phyloP scores from a whole-genome alignment of 2,797 vertebrate genomes.

The Sarcoramphus papa region DNA sequence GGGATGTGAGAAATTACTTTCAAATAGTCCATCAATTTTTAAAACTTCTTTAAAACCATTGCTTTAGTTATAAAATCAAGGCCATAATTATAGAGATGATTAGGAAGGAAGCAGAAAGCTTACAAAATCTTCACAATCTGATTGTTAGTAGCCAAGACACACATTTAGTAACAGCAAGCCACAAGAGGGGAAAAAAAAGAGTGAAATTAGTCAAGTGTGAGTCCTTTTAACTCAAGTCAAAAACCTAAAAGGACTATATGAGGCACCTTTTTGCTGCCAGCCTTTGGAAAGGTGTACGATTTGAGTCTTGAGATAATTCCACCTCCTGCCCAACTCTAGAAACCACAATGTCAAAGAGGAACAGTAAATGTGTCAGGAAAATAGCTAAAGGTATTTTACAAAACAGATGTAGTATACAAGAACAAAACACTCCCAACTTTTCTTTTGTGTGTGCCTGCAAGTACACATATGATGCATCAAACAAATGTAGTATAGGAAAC shows the following conservation, averaged over 20 bases:
- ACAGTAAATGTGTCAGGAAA: slow-evolving; percentile 63
- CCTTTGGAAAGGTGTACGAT: slow-evolving; percentile 83
- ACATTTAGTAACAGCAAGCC: slow-evolving; percentile 29
- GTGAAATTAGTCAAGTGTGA: not conserved
- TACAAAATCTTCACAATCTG: not conserved
- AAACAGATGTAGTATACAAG: not conserved
- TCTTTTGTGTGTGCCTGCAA: not conserved
- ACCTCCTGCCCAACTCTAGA: slow-evolving; percentile 82
- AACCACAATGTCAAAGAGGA: slow-evolving; percentile 84
- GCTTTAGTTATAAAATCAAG: slow-evolving; percentile 1
- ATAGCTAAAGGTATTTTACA: not conserved
- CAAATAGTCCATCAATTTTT: not conserved
- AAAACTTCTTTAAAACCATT: not conserved
- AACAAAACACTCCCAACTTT: not conserved
- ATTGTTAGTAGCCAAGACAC: slow-evolving; percentile 62
- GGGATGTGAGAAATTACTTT: not conserved
- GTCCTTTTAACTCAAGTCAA: slow-evolving; percentile 55
- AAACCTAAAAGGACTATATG: slow-evolving; percentile 52
- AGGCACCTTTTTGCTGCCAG: slow-evolving; percentile 88
- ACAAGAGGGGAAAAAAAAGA: not conserved
- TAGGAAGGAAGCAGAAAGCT: not conserved
- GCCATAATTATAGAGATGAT: not conserved
- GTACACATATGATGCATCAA: not conserved
- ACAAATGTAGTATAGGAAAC: not conserved
- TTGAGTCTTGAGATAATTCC: slow-evolving; percentile 86